These are phyloP conservation scores for Polydrusus cervinus DNA, from an alignment of 2,888 invertebrate genomes.

Conservation along the genomic window DNA sequence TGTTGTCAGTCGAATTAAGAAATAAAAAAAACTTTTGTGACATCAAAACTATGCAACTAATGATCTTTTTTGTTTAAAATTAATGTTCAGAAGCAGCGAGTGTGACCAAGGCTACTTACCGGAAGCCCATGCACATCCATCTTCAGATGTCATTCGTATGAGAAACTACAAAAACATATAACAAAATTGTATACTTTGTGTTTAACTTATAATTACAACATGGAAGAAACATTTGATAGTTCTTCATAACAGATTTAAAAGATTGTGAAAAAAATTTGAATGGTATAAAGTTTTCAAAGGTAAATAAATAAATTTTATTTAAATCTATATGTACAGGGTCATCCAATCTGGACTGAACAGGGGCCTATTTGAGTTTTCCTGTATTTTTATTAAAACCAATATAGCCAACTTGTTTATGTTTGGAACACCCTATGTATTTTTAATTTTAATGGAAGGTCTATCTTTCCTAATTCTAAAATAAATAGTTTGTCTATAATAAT, in stretches of 20 bases:
- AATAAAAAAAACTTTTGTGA: slow-evolving; percentile 35
- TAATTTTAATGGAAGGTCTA: too few species aligned
- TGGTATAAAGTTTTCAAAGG: not conserved
- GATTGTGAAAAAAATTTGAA: slow-evolving; percentile 1
- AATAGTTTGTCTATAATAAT: too few species aligned
- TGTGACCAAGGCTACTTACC: slow-evolving; percentile 67
- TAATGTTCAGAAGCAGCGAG: slow-evolving; percentile 66
- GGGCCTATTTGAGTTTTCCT: too few species aligned
- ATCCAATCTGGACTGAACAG: too few species aligned
- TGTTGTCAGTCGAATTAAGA: slow-evolving; percentile 19
- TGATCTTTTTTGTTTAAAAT: slow-evolving; percentile 64
- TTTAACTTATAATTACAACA: slow-evolving; percentile 58
- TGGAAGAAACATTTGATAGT: slow-evolving; percentile 31
- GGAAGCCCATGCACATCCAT: slow-evolving; percentile 67
- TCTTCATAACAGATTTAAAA: slow-evolving; percentile 7
- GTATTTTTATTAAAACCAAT: too few species aligned
- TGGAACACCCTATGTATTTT: too few species aligned
- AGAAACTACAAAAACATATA: slow-evolving; percentile 68
- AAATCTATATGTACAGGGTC: too few species aligned
- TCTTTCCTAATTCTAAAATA: too few species aligned
- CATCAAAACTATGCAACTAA: slow-evolving; percentile 58
- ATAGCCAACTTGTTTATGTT: too few species aligned
- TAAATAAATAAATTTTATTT: not conserved
- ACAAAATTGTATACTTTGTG: slow-evolving; percentile 63
- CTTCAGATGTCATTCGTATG: slow-evolving; percentile 70